Percentiles rank a stretch among this genome's conserved stretches.
Conservation (phyloP, 2,888 invertebrate species). For the Drosophila tanythrix region DNA sequence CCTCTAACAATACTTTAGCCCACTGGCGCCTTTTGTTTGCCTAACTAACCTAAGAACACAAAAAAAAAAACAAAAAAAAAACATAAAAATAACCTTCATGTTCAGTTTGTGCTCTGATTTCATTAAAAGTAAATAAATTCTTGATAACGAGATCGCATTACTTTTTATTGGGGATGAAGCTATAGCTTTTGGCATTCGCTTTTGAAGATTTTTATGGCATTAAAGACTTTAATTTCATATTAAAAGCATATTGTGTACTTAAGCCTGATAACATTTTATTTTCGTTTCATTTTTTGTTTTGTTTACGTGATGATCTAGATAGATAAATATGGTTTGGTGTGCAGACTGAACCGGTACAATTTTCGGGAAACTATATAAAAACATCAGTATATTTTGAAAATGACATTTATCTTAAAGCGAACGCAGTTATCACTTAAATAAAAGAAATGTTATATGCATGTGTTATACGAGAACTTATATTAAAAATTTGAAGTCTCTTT, state of each 20-base stretch:
- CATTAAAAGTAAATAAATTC: conserved; percentile 69
- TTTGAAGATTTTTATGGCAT: conserved; percentile 19
- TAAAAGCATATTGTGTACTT: conserved; percentile 48
- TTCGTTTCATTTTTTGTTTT: neutral
- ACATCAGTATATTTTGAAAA: neutral
- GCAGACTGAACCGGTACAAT: neutral
- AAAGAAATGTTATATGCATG: neutral
- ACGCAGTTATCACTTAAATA: neutral
- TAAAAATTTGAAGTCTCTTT: neutral
- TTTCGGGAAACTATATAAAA: neutral
- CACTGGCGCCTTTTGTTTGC: conserved; percentile 53
- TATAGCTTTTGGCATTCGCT: conserved; percentile 1
- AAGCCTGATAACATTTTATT: conserved; percentile 22
- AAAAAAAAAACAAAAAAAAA: conserved; percentile 11
- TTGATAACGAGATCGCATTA: conserved; percentile 63
- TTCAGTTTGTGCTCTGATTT: conserved; percentile 57
- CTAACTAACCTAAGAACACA: conserved; percentile 47
- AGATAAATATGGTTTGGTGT: neutral
- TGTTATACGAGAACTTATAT: no score
- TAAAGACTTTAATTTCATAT: conserved; percentile 45
- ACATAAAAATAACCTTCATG: conserved; percentile 25
- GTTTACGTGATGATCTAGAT: neutral
- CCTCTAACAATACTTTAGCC: conserved; percentile 49
- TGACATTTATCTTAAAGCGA: neutral
- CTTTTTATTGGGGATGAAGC: conserved; percentile 20